Base-by-base conservation (phyloP, 2,113 vertebrate genomes). In the Alligator sinensis region DNA sequence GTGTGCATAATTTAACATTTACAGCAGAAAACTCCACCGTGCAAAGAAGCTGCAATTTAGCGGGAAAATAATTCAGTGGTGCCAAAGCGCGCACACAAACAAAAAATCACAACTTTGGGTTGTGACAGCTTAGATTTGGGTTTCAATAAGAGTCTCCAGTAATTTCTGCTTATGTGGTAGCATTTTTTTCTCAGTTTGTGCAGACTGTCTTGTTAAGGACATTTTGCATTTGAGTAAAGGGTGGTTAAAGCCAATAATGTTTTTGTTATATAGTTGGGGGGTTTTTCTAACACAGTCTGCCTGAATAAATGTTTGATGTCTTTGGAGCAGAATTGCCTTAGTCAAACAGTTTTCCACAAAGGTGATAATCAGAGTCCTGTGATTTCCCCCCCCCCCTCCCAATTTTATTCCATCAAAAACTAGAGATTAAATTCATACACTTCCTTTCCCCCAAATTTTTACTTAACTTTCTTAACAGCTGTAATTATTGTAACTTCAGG, bases 241-340 rank as follows among this genome's bases (percentile, higher is more conserved):
- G 64, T 28, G 59, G 22, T 14, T 64, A 62, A 47, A 15, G 19
- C 83, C 76, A 78, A 22, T 28, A 13, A 61, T 54, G 10, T n/a
- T 3, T 80, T 70, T 63, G 34, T 38, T 81, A 63, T 79, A 19
- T 30, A 16, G 54, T 58, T 28, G 59, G 27, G 24, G 59, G 27
- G 24, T 80, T 83, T 30, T 79, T 78, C 21, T 54, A 21, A 55
- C 59, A 58, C 8, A 47, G 61, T 9, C 77, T 2, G 34, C 81
- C 47, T 0, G 1, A 9, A 21, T 30, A 22, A 34, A 24, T 47
- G 17, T 5, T 15, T 84, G 74, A 59, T 91, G 28, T 5, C 87
- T 11, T 2, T 2, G 6, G 70, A 11, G 25, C 3, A 1, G 19
- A 5, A 61, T 70, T 1, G 1, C 55, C 18, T 54, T 54, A 77